Percentiles rank a stretch among this genome's conserved stretches.
Evolutionary conservation across 2,113 vertebrate genomes (phyloP).

Genomic region (Connochaetes taurinus): DNA sequence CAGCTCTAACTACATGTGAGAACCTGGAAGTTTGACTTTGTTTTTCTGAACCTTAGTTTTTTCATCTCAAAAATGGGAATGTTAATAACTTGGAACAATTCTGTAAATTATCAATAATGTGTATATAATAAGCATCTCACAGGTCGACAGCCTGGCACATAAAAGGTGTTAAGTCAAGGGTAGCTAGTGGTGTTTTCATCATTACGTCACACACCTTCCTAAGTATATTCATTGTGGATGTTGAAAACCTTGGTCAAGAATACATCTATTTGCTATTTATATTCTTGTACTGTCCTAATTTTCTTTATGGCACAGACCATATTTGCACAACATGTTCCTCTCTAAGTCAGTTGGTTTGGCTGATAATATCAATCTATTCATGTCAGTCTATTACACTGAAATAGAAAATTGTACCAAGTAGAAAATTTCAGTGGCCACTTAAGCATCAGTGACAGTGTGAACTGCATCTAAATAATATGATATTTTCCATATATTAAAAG

Average conservation of each 20-base stretch:
- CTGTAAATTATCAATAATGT: neutral
- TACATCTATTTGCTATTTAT: neutral
- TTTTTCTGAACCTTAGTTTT: neutral
- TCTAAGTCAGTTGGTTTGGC: neutral
- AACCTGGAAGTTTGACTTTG: neutral
- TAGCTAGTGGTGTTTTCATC: neutral
- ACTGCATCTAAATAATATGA: neutral
- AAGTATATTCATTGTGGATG: neutral
- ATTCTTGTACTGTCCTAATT: neutral
- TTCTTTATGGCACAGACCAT: neutral
- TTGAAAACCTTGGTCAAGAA: neutral
- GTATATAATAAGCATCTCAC: neutral
- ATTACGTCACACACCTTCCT: neutral
- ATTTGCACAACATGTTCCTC: neutral
- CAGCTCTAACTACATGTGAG: neutral
- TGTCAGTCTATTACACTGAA: neutral
- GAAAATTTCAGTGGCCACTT: neutral
- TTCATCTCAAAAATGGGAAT: constrained; percentile 1
- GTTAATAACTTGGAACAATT: neutral
- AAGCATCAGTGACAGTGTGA: neutral
- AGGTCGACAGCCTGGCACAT: neutral
- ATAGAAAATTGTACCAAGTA: neutral
- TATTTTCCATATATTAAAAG: neutral
- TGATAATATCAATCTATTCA: neutral
- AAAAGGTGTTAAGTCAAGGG: neutral